Conservation (phyloP, 1,140 invertebrate species). For the Ditylenchus dipsaci region DNA sequence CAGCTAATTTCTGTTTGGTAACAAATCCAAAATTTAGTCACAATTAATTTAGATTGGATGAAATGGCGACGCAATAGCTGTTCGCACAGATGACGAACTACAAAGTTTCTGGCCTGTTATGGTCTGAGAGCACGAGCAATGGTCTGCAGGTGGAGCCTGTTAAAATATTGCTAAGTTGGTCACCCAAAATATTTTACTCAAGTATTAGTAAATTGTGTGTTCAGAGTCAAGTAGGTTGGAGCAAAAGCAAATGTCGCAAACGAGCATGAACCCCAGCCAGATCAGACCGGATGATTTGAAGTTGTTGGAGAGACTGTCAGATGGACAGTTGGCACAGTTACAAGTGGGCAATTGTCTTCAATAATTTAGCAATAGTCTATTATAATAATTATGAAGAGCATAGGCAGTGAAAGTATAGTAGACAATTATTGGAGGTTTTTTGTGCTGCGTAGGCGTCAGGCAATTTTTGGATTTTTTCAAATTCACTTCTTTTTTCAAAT, state of each 20-base stretch:
- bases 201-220: no score
- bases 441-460: no score
- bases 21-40: no score
- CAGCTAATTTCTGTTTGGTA: no score
- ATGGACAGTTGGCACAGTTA: conserved; percentile 60
- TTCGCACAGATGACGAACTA: conserved; percentile 50
- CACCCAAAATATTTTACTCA: no score
- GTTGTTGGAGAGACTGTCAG: conserved; percentile 50
- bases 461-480: no score
- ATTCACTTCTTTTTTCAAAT: no score
- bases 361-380: no score
- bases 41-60: no score
- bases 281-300: conserved; percentile 50
- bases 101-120: conserved; percentile 17
- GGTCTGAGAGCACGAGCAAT: neutral
- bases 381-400: no score
- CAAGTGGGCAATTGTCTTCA: conserved; percentile 22
- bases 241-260: neutral
- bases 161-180: conserved; percentile 24
- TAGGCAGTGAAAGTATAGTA: no score
- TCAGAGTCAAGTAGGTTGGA: conserved; percentile 1
- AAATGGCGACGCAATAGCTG: conserved; percentile 45
- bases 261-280: neutral
- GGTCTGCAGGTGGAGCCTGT: conserved; percentile 5
- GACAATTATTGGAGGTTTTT: no score